Evolutionary conservation across 2,797 vertebrate species (phyloP).

Genomic region (Ficedula albicollis): DNA sequence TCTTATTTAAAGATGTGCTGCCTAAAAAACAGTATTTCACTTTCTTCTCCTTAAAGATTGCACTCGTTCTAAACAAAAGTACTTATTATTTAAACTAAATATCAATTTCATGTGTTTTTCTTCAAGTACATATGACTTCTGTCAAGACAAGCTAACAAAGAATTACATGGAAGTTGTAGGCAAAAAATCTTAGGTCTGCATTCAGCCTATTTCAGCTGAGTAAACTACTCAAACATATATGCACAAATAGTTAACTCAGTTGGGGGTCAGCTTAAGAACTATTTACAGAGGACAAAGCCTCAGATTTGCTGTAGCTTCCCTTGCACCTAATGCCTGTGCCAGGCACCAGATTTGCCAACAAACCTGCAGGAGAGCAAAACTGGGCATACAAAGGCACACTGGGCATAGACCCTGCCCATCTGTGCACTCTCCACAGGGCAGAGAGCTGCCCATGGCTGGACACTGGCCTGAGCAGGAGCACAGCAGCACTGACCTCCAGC

Average conservation of each 20-base stretch:
- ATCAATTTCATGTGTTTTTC: background rate
- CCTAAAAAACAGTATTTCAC: background rate
- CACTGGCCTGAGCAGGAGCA: background rate
- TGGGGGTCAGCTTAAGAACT: slow-evolving; percentile 1
- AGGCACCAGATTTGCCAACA: background rate
- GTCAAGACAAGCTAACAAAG: background rate
- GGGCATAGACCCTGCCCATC: background rate
- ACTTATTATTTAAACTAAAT: background rate
- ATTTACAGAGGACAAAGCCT: background rate
- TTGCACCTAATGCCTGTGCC: background rate
- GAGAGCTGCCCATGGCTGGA: background rate
- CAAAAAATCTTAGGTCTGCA: background rate
- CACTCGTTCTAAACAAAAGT: background rate
- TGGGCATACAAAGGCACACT: too few species aligned
- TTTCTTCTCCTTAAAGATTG: background rate
- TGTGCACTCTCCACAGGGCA: background rate
- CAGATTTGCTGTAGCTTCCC: background rate
- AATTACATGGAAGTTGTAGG: background rate
- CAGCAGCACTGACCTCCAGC: background rate
- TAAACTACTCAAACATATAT: background rate
- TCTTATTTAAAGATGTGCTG: background rate
- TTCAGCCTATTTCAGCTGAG: background rate
- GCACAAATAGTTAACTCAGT: background rate
- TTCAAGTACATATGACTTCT: background rate
- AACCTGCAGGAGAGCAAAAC: background rate